Percentiles rank a stretch among this genome's conserved stretches.
These are phyloP conservation scores for Castor canadensis DNA, from an alignment of 2,113 vertebrate genomes.

Conservation along the genomic window DNA sequence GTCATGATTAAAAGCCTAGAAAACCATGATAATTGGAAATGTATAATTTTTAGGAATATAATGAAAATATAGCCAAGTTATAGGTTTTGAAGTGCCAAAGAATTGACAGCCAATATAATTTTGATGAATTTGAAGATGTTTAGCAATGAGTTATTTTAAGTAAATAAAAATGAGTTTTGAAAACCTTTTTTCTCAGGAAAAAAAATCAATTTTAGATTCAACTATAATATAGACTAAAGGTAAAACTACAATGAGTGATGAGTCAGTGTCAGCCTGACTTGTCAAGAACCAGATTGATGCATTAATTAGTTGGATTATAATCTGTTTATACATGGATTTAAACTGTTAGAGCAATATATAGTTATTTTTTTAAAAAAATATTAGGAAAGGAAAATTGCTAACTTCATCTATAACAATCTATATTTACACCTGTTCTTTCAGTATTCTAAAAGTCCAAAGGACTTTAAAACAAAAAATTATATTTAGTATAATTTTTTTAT, in stretches of 20 bases:
- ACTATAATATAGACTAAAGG: not conserved
- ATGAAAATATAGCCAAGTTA: slow-evolving; percentile 1
- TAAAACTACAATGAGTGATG: not conserved
- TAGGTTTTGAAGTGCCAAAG: slow-evolving; percentile 3
- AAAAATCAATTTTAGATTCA: not conserved
- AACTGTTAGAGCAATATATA: not conserved
- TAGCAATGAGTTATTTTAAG: not conserved
- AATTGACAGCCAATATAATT: not conserved
- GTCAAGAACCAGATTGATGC: not conserved
- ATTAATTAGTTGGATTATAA: slow-evolving; percentile 6
- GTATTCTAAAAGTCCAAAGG: not conserved
- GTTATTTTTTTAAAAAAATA: no score
- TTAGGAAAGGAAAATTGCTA: slow-evolving; percentile 9
- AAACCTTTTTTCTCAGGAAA: not conserved
- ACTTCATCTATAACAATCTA: not conserved
- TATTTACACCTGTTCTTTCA: not conserved
- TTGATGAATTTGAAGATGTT: not conserved
- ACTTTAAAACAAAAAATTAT: not conserved
- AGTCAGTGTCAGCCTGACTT: not conserved
- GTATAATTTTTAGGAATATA: not conserved
- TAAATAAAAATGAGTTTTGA: not conserved
- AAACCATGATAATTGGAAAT: not conserved
- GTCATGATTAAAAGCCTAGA: not conserved
- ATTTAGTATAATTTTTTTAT: no score
- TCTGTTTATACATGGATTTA: slow-evolving; percentile 25